Evolutionary conservation across 2,113 vertebrate genomes (phyloP).

Genomic region (Saccopteryx bilineata): DNA sequence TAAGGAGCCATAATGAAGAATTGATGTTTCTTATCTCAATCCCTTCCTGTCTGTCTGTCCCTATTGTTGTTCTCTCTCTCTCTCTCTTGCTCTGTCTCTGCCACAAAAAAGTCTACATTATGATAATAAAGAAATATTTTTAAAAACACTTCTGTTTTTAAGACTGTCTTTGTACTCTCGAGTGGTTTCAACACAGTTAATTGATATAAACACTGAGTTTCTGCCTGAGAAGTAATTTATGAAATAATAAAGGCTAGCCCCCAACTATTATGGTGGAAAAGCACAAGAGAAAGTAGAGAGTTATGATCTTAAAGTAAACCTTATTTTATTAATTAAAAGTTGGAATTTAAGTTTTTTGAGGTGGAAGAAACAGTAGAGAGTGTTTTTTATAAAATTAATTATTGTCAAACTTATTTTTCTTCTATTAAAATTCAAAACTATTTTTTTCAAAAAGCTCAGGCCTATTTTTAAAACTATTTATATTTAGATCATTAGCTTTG

Average conservation of each 20-base stretch:
- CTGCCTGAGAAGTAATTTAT: neutral
- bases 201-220: neutral
- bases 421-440: slow-evolving; percentile 24
- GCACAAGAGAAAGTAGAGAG: neutral
- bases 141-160: neutral
- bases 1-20: too few species aligned
- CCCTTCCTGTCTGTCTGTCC: too few species aligned
- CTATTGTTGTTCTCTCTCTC: too few species aligned
- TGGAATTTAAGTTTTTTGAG: neutral
- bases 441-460: neutral
- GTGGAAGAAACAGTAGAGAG: neutral
- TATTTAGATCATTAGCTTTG: slow-evolving; percentile 35
- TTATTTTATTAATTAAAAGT: slow-evolving; percentile 11
- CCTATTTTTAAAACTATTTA: neutral
- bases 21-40: too few species aligned
- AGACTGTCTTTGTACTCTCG: neutral
- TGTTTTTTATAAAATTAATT: slow-evolving; percentile 10
- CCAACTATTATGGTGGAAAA: neutral
- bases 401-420: neutral
- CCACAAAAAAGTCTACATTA: neutral
- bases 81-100: too few species aligned
- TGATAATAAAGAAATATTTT: neutral
- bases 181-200: neutral
- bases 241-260: slow-evolving; percentile 17
- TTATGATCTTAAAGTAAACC: neutral